Percentiles rank a stretch among this genome's conserved stretches.
Evolutionary conservation across 30 jellyfish, hydroid and myxozoan species (phyloP).

Genomic region (Sanderia malayensis): DNA sequence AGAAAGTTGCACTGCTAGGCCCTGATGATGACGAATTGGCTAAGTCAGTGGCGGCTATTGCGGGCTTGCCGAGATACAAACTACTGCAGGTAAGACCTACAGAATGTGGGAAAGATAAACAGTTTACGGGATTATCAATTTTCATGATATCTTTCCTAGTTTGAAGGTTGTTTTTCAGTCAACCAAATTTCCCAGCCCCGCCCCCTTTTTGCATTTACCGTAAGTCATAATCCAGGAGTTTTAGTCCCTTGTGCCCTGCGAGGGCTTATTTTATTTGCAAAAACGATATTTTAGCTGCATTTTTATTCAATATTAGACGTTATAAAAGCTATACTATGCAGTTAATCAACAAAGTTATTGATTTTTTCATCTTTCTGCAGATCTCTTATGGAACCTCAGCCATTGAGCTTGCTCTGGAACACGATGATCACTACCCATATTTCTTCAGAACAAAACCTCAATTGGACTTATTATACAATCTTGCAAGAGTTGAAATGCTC

Average conservation of each 20-base stretch:
- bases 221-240: no score
- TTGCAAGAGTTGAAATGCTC: constrained; percentile 74
- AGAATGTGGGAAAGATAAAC: no score
- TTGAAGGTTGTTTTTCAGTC: no score
- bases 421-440: constrained; percentile 44
- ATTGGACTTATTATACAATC: constrained; percentile 51
- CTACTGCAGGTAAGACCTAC: constrained; percentile 81
- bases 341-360: not conserved
- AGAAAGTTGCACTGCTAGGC: constrained; percentile 71
- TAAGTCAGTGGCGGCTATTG: constrained; percentile 74
- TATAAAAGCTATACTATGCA: no score
- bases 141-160: no score
- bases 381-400: constrained; percentile 75
- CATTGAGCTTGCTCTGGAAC: constrained; percentile 44
- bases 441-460: constrained; percentile 83
- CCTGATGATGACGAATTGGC: constrained; percentile 82
- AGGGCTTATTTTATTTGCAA: no score
- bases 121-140: no score
- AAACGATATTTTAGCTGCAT: no score
- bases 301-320: no score
- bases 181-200: no score
- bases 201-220: no score
- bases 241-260: no score
- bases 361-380: constrained; percentile 26
- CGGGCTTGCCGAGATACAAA: constrained; percentile 64